Conservation (phyloP, 2,113 vertebrate genomes). For the Sisor rabdophorus region DNA sequence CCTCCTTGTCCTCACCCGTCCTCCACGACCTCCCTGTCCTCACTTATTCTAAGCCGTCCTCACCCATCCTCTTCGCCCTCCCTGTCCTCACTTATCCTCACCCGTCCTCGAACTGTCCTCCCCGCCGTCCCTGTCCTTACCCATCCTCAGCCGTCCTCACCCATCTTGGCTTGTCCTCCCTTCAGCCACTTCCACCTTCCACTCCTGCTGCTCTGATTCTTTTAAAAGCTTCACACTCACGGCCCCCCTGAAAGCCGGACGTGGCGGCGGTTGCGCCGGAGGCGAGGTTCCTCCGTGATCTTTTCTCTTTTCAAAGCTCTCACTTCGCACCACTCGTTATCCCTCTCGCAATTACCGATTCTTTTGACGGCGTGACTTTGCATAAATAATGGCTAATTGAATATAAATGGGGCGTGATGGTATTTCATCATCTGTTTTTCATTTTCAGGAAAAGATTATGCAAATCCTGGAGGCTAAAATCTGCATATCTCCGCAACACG, state of each 20-base stretch:
- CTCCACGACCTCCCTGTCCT: no score
- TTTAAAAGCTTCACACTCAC: constrained; percentile 26
- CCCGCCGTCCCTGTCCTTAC: no score
- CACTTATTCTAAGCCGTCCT: no score
- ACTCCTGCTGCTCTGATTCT: background rate
- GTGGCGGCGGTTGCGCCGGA: constrained; percentile 23
- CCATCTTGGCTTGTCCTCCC: background rate
- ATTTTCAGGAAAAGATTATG: constrained; percentile 74
- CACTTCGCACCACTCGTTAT: constrained; percentile 52
- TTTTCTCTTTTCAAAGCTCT: constrained; percentile 42
- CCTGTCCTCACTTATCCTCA: no score
- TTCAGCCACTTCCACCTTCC: background rate
- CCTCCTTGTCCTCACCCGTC: no score
- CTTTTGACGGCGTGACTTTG: constrained; percentile 66
- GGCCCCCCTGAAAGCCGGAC: constrained; percentile 18
- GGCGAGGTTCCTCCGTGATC: constrained; percentile 42
- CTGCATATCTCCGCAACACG: constrained; percentile 67
- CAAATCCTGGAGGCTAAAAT: constrained; percentile 65
- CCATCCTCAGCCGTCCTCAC: no score
- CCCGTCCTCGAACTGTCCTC: no score
- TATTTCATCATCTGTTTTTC: constrained; percentile 76
- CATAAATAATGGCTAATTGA: constrained; percentile 70
- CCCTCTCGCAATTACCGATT: constrained; percentile 59
- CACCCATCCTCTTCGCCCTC: no score
- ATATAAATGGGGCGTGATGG: constrained; percentile 73